Conservation (phyloP, 2,113 vertebrate species). For the Odontophorus gujanensis region DNA sequence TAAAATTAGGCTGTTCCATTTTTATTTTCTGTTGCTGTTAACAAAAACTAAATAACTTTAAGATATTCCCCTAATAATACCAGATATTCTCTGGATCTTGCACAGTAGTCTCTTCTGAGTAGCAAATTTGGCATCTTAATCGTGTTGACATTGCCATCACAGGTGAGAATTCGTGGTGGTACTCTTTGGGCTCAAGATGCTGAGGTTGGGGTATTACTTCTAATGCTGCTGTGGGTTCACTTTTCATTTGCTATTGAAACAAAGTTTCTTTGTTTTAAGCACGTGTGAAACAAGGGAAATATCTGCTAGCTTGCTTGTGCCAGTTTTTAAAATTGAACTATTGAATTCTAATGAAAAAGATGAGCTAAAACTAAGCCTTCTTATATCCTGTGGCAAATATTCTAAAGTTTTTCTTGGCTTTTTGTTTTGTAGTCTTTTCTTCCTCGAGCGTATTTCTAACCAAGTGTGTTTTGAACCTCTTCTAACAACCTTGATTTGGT, state of each 20-base stretch:
- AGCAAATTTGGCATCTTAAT: neutral
- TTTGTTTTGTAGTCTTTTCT: slow-evolving; percentile 69
- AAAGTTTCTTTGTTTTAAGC: neutral
- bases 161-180: neutral
- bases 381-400: slow-evolving; percentile 49
- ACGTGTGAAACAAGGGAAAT: slow-evolving; percentile 5
- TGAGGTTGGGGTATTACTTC: neutral
- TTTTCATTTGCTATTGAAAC: neutral
- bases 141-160: neutral
- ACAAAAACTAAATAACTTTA: neutral
- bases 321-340: neutral
- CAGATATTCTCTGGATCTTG: neutral
- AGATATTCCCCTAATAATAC: neutral
- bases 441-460: slow-evolving; percentile 77
- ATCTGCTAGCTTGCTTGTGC: neutral
- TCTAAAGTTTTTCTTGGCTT: slow-evolving; percentile 43
- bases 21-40: neutral
- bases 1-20: neutral
- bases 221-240: neutral
- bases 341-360: neutral
- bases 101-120: neutral
- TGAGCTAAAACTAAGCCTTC: slow-evolving; percentile 30
- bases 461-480: slow-evolving; percentile 81
- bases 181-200: neutral
- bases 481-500: slow-evolving; percentile 86